These are phyloP conservation scores for Platycheirus rosarum DNA, from an alignment of 2,888 invertebrate species.

Conservation along the genomic window DNA sequence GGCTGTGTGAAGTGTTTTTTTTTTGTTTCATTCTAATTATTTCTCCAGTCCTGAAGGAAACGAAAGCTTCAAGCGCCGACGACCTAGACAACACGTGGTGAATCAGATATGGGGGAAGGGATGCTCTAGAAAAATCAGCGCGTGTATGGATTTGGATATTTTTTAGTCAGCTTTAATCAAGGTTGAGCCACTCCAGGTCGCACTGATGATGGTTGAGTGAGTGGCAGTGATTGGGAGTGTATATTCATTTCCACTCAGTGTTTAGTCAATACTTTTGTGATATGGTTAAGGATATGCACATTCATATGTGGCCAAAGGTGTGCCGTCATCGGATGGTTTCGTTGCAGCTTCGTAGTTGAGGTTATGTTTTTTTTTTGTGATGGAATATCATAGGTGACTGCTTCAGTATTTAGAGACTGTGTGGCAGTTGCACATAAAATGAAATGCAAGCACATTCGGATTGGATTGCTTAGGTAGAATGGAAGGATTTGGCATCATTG, in stretches of 20 bases:
- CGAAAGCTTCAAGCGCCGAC: no score
- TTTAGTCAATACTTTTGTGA: conserved; percentile 21
- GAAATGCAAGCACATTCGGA: conserved; percentile 36
- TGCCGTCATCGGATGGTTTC: conserved; percentile 46
- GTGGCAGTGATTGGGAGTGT: conserved; percentile 62
- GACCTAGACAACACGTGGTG: no score
- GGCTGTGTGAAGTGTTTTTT: not conserved
- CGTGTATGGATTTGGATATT: conserved; percentile 9
- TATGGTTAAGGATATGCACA: not conserved
- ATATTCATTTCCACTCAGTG: conserved; percentile 57
- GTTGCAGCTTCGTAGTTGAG: not conserved
- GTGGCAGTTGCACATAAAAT: conserved; percentile 24
- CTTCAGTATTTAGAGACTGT: conserved; percentile 1
- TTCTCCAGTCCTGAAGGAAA: not conserved
- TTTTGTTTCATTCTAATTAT: conserved; percentile 6
- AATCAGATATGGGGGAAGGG: conserved; percentile 21
- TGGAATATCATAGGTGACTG: conserved; percentile 7
- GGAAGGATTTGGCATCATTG: not conserved
- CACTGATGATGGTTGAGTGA: conserved; percentile 48
- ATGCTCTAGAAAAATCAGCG: conserved; percentile 26
- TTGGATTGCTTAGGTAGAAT: conserved; percentile 22
- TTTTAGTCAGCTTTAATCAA: conserved; percentile 51
- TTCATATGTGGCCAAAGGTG: conserved; percentile 11
- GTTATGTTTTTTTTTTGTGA: not conserved
- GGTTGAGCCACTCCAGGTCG: conserved; percentile 54